A percentile compares a stretch with the other conserved stretches of the same genome.
These are phyloP conservation scores for Patella depressa DNA, from an alignment of 2,888 invertebrate species.

Conservation along the genomic window DNA sequence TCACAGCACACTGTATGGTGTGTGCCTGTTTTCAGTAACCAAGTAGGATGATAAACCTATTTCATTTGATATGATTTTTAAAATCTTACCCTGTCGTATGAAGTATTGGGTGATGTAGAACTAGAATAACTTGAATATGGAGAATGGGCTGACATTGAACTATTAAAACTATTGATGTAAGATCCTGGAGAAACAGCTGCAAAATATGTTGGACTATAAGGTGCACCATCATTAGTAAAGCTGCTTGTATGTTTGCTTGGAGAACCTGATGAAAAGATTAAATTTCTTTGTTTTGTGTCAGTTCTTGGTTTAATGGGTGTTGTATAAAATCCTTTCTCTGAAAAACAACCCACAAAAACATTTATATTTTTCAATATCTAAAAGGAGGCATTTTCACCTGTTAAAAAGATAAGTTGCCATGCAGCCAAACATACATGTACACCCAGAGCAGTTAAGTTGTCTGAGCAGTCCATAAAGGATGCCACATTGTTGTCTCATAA, in stretches of 20 bases:
- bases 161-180: slow-evolving; percentile 8
- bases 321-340: slow-evolving; percentile 57
- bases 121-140: slow-evolving; percentile 16
- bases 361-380: too few species aligned
- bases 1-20: too few species aligned
- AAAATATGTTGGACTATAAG: slow-evolving; percentile 27
- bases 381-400: too few species aligned
- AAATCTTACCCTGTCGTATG: slow-evolving; percentile 46
- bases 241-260: slow-evolving; percentile 41
- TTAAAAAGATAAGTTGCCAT: too few species aligned
- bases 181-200: slow-evolving; percentile 13
- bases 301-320: slow-evolving; percentile 44
- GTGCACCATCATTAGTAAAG: slow-evolving; percentile 33
- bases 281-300: slow-evolving; percentile 16
- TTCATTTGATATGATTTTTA: neutral
- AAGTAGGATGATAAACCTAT: too few species aligned
- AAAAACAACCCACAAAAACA: slow-evolving; percentile 14
- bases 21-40: too few species aligned
- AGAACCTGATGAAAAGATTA: slow-evolving; percentile 27
- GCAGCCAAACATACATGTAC: too few species aligned
- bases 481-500: too few species aligned
- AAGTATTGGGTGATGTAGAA: slow-evolving; percentile 27
- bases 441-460: too few species aligned
- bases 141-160: slow-evolving; percentile 17
- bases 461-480: too few species aligned